Base-by-base conservation (phyloP, 2,113 vertebrate species). In the Corvus hawaiiensis region DNA sequence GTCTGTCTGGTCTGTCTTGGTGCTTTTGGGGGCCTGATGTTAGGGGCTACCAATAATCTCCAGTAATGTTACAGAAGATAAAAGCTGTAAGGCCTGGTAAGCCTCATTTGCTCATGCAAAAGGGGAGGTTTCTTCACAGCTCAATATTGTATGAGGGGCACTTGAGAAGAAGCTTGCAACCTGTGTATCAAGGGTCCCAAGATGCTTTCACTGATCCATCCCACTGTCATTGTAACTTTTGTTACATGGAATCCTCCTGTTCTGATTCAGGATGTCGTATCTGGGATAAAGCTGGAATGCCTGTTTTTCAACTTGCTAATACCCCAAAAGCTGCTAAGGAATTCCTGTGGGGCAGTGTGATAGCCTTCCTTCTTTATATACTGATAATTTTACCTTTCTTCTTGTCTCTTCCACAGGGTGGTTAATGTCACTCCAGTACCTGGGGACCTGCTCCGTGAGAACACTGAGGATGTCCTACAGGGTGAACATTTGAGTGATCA, bases 401-500 rank as follows among this genome's bases (percentile, higher is more conserved):
- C 49, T 48, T 92, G 16, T 80, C 59, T 91, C 48, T 77, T 52
- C 67, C 37, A 0, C 39, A 99, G 99, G 84, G 99, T 99, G 95
- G 98, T 99, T 73, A 99, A 99, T 9, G 98, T 99, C 95, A 99
- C 99, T 5, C 98, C 99, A 0, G 98, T 99, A 48, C 99, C 99
- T 0, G 99, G 99, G 54, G 99, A 99, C 89, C 96, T 98, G 72
- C 98, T 99, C 94, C 98, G 99, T 61, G 99, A 99, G 97, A 99
- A 99, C 98, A 99, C 99, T 0, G 99, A 99, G 46, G 99, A 99
- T 16, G 99, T 99, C 93, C 97, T 99, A 6, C 99, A 99, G 97
- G 99, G 99, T 39, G 99, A 99, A 96, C 99, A 99, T 94, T 97
- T 99, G 82, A 99, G 99, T 48, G 99, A 99, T 94, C 99, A 99